Percentiles rank a stretch among this genome's conserved stretches.
Evolutionary conservation across 2,113 vertebrate genomes (phyloP).

Genomic region (Columba janthina): DNA sequence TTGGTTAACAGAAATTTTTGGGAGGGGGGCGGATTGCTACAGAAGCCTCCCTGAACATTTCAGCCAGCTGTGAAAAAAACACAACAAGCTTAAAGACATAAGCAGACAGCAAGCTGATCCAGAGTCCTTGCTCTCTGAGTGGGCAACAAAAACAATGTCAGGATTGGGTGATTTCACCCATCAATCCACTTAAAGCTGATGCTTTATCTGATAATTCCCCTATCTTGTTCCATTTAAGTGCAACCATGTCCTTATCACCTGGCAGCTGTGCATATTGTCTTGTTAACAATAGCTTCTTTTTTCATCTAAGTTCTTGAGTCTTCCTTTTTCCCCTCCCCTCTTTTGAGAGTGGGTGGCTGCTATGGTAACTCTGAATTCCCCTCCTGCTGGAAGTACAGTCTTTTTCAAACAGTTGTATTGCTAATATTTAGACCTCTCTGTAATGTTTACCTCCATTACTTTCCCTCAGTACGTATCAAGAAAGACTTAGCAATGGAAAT

Average conservation of each 20-base stretch:
- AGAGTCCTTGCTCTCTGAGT: background rate
- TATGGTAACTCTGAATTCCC: slow-evolving; percentile 74
- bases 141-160: background rate
- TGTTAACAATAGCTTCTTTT: slow-evolving; percentile 68
- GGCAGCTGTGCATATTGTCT: slow-evolving; percentile 43
- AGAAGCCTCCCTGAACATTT: background rate
- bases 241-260: background rate
- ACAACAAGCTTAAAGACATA: background rate
- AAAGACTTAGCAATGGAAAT: slow-evolving; percentile 27
- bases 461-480: slow-evolving; percentile 3
- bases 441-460: slow-evolving; percentile 15
- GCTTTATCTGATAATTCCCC: background rate
- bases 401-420: slow-evolving; percentile 31
- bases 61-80: background rate
- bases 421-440: slow-evolving; percentile 44
- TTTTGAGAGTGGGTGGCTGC: slow-evolving; percentile 74
- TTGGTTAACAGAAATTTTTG: background rate
- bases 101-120: background rate
- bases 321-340: background rate
- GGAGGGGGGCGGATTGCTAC: background rate
- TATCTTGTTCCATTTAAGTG: background rate
- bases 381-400: slow-evolving; percentile 49
- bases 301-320: slow-evolving; percentile 7
- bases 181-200: background rate
- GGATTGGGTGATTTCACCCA: background rate